phyloP scores from a whole-genome alignment of 2,888 invertebrate species.

The Trichopria drosophilae region DNA sequence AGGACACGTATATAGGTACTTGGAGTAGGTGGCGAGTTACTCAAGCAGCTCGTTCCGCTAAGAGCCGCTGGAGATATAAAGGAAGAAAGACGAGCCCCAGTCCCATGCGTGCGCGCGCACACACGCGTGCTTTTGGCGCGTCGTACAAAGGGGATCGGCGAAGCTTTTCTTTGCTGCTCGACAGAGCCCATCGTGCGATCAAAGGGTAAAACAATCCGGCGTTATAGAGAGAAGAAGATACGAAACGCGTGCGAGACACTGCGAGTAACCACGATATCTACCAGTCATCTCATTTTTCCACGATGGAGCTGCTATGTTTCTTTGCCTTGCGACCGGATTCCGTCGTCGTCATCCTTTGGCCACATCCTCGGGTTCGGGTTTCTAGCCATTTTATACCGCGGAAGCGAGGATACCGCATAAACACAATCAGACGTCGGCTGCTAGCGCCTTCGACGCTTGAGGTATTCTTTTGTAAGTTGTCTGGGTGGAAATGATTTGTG shows the following conservation, averaged over 20 bases:
- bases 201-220: constrained; percentile 55
- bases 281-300: constrained; percentile 24
- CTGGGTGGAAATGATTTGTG: too few relatives aligned
- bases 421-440: too few relatives aligned
- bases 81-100: constrained; percentile 28
- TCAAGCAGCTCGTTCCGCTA: constrained; percentile 41
- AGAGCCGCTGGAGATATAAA: constrained; percentile 44
- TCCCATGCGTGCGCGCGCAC: constrained; percentile 8
- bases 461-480: too few relatives aligned
- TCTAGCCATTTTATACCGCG: constrained; percentile 31
- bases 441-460: too few relatives aligned
- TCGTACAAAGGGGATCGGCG: constrained; percentile 38
- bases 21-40: constrained; percentile 10
- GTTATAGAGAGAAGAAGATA: constrained; percentile 44
- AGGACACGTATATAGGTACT: neutral
- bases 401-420: neutral
- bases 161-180: constrained; percentile 41
- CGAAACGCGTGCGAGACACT: constrained; percentile 37
- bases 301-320: constrained; percentile 30
- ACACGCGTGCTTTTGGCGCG: constrained; percentile 5
- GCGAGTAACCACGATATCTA: constrained; percentile 51
- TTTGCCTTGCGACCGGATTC: constrained; percentile 47
- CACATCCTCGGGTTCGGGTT: constrained; percentile 52
- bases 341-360: constrained; percentile 33
- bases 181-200: constrained; percentile 44